phyloP scores from a whole-genome alignment of 2,888 invertebrate species.

The Chloroclysta siterata region DNA sequence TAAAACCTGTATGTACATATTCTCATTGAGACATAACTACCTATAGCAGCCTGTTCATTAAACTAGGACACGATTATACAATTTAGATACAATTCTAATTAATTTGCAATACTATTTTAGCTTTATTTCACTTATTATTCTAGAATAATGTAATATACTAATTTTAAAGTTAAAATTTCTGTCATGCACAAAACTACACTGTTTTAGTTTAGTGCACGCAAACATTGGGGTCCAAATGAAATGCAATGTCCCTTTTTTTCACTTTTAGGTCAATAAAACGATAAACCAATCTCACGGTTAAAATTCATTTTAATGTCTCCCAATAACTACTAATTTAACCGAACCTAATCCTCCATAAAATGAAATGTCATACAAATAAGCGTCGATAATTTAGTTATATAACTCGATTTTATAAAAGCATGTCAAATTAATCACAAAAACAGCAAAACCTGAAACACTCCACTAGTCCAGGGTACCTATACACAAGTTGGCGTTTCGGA shows the following conservation, averaged over 20 bases:
- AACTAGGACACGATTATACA: neutral
- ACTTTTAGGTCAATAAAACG: constrained; percentile 13
- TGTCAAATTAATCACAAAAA: no score
- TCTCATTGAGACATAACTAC: neutral
- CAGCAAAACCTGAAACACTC: neutral
- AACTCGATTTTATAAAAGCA: no score
- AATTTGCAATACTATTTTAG: constrained; percentile 28
- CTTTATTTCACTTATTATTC: constrained; percentile 20
- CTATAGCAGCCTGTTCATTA: neutral
- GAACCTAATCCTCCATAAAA: neutral
- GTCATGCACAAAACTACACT: constrained; percentile 16
- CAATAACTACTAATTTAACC: constrained; percentile 7
- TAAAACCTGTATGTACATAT: constrained; percentile 9
- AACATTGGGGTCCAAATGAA: constrained; percentile 30
- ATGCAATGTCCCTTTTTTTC: constrained; percentile 14
- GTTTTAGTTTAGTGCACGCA: constrained; percentile 5
- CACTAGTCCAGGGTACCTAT: neutral
- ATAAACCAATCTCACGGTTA: constrained; percentile 11
- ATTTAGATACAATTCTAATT: constrained; percentile 24
- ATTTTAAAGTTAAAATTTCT: neutral
- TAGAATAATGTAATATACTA: constrained; percentile 18
- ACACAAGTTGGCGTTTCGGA: neutral
- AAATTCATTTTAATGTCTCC: constrained; percentile 20
- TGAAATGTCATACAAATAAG: neutral
- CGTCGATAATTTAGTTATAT: neutral